Evolutionary conservation across 1,140 invertebrate species (phyloP), one percentile per base, ranked within the genome.

Genomic region (Telenomus remus): DNA sequence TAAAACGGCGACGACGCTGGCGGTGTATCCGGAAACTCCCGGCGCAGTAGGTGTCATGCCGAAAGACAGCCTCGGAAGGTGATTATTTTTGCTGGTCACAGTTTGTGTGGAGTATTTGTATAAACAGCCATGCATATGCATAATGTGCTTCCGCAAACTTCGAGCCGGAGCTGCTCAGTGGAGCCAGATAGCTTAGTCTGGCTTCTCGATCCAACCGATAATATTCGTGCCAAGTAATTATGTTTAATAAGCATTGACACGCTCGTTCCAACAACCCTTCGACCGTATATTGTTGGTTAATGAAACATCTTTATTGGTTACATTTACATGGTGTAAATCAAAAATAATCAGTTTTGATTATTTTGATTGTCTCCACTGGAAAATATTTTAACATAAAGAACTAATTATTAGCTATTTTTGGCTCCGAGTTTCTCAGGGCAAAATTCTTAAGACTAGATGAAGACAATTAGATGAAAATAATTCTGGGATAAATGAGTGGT

Each of bases 81-180:
- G 77, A 79, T 85, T 85, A 84, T 79, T 84, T 85, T 85, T 81
- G 59, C 77, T 79, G 64, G 78, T 76, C 73, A 64, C 82, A 79
- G 79, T 86, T 85, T 85, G 83, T 80, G 83, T 83, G 81, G 44
- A 70, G 79, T 79, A 82, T 85, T 85, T 82, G 79, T 76, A 64
- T 76, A 79, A 80, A 79, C 75, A 77, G 76, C 75, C 72, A 86
- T 86, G 84, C 83, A 86, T 86, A 86, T 86, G 83, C 82, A 85
- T 85, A 78, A 70, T 60, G 79, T 42, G 76, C 76, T 79, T 80
- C 66, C 70, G 70, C 64, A 50, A 80, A 75, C 68, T 79, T 74
- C 55, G n/a, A n/a, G 53, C 50, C 37, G 39, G 39, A n/a, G 65
- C 15, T 42, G 37, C 50, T 46, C 27, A 48, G 49, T 61, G 47